Conservation (phyloP, 2,888 invertebrate species). For the Melanophora roralis region DNA sequence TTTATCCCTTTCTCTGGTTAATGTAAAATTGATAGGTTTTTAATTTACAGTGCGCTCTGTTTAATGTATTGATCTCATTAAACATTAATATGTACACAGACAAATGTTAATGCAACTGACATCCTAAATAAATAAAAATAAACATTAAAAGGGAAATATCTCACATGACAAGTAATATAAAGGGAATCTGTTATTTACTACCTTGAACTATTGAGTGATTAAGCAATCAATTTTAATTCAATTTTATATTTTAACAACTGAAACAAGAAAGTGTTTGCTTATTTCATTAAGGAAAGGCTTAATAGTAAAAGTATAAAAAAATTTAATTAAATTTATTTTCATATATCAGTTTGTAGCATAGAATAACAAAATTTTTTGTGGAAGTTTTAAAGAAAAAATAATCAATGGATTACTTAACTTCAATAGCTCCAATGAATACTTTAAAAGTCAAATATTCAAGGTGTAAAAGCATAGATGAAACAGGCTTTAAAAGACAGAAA, state of each 20-base stretch:
- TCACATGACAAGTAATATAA: neutral
- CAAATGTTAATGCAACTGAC: constrained; percentile 14
- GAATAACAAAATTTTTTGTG: too few relatives aligned
- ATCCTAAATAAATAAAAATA: neutral
- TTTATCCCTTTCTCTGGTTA: neutral
- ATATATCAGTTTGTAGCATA: too few relatives aligned
- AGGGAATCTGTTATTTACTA: constrained; percentile 30
- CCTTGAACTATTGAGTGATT: constrained; percentile 14
- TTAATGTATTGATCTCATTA: constrained; percentile 1
- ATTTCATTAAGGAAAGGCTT: neutral
- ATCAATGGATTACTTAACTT: too few relatives aligned
- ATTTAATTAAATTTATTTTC: too few relatives aligned
- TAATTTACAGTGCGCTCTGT: neutral
- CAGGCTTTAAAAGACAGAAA: too few relatives aligned
- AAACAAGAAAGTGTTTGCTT: neutral
- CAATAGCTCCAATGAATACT: too few relatives aligned
- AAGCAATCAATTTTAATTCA: constrained; percentile 3
- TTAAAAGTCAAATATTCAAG: too few relatives aligned
- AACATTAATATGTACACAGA: constrained; percentile 1
- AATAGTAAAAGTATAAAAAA: neutral
- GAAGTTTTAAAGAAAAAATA: too few relatives aligned
- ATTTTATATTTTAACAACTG: neutral
- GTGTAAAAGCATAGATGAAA: too few relatives aligned
- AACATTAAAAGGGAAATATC: neutral
- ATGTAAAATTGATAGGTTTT: constrained; percentile 9